Evolutionary conservation across 2,888 invertebrate species (phyloP).

Genomic region (Endomychus coccineus): DNA sequence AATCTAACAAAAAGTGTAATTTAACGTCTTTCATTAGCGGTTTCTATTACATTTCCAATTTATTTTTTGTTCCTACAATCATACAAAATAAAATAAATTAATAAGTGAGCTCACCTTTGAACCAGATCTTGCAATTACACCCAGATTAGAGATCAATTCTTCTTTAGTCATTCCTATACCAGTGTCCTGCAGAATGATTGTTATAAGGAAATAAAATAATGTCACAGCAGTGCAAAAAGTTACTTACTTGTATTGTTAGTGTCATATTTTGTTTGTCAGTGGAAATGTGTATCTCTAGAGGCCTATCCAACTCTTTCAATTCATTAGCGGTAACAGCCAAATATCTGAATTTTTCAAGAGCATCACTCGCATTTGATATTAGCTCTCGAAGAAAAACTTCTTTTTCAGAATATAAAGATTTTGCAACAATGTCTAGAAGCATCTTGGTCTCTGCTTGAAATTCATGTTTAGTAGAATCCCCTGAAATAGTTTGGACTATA

Average conservation of each 20-base stretch:
- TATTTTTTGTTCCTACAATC: too few species aligned
- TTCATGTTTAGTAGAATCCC: constrained; percentile 64
- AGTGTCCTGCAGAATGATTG: constrained; percentile 58
- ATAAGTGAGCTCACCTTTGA: constrained; percentile 59
- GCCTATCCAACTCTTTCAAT: constrained; percentile 53
- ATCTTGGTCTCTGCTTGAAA: constrained; percentile 96
- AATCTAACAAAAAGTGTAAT: too few species aligned
- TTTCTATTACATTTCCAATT: too few species aligned
- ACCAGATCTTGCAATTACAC: constrained; percentile 93
- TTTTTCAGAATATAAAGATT: constrained; percentile 94
- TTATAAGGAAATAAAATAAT: too few species aligned
- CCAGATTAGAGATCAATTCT: constrained; percentile 83
- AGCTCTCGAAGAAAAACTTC: constrained; percentile 95
- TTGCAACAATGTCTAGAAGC: constrained; percentile 93
- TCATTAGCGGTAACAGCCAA: constrained; percentile 49
- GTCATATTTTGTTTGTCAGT: constrained; percentile 82
- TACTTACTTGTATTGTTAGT: constrained; percentile 71
- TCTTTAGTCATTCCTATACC: constrained; percentile 94
- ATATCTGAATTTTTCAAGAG: constrained; percentile 89
- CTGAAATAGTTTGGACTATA: too few species aligned
- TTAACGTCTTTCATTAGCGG: too few species aligned
- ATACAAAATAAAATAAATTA: too few species aligned
- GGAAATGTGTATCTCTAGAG: constrained; percentile 79
- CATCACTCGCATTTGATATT: constrained; percentile 96
- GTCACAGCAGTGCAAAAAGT: too few species aligned